phyloP scores from a whole-genome alignment of 1,140 invertebrate species.

The Papilio polytes region DNA sequence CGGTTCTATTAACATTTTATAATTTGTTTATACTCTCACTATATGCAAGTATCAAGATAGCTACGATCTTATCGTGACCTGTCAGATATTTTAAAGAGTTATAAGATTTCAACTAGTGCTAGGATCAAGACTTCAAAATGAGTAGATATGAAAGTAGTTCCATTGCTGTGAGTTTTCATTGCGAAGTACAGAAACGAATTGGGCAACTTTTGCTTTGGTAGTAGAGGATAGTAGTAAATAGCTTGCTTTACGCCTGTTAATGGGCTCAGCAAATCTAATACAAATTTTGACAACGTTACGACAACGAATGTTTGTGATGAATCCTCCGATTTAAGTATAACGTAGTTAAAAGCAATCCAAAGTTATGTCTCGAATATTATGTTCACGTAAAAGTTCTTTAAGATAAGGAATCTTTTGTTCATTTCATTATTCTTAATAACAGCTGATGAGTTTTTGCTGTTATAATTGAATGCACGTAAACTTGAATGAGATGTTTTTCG shows the following conservation, averaged over 20 bases:
- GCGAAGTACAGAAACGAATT: too few relatives aligned
- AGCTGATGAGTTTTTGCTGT: neutral
- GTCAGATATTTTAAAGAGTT: constrained; percentile 20
- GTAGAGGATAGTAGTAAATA: too few relatives aligned
- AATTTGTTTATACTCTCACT: constrained; percentile 66
- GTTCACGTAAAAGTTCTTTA: neutral
- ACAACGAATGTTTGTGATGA: too few relatives aligned
- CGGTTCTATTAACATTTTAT: constrained; percentile 79
- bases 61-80: constrained; percentile 46
- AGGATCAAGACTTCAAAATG: too few relatives aligned
- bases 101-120: too few relatives aligned
- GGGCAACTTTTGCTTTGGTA: too few relatives aligned
- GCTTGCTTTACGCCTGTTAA: too few relatives aligned
- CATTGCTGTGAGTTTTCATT: too few relatives aligned
- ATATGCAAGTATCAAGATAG: constrained; percentile 30
- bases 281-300: too few relatives aligned
- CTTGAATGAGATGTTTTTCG: constrained; percentile 6
- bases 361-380: neutral
- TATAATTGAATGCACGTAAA: constrained; percentile 13
- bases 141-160: too few relatives aligned
- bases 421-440: neutral
- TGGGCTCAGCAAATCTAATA: too few relatives aligned
- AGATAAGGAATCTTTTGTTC: neutral
- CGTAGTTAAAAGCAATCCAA: neutral
- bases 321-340: too few relatives aligned